phyloP scores from a whole-genome alignment of 2,113 vertebrate genomes.

The Chiloscyllium plagiosum region DNA sequence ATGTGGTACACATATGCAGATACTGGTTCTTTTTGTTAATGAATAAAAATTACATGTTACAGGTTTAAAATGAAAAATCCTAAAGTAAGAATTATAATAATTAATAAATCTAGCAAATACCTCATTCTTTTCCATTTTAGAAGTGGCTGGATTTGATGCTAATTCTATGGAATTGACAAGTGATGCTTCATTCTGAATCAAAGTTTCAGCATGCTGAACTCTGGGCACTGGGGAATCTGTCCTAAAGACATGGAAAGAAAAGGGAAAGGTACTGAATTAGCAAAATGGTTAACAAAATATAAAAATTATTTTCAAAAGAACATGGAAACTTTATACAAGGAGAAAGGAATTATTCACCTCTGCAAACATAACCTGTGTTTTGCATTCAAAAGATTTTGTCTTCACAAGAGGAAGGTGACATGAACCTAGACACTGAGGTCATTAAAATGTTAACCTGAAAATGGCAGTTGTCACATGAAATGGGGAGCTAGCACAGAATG shows the following conservation, averaged over 20 bases:
- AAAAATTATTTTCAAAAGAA: not conserved
- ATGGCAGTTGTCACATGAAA: not conserved
- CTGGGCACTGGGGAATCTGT: slow-evolving; percentile 73
- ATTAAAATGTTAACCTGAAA: not conserved
- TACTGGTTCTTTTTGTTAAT: not conserved
- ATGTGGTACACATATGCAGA: not conserved
- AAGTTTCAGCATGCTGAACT: slow-evolving; percentile 61
- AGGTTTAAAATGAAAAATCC: not conserved
- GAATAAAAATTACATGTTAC: not conserved
- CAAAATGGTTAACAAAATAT: not conserved
- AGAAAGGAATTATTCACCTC: slow-evolving; percentile 1
- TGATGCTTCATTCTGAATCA: slow-evolving; percentile 56
- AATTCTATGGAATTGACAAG: slow-evolving; percentile 65
- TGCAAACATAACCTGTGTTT: not conserved
- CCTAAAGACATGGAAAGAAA: slow-evolving; percentile 48
- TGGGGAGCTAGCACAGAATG: not conserved
- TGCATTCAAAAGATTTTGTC: not conserved
- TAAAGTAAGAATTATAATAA: not conserved
- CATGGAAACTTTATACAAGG: not conserved
- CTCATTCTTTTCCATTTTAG: slow-evolving; percentile 74
- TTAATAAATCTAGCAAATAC: slow-evolving; percentile 52
- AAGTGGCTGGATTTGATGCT: slow-evolving; percentile 54
- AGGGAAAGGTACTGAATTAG: slow-evolving; percentile 29
- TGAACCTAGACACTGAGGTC: not conserved
- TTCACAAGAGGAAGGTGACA: not conserved